These are phyloP conservation scores for Noctilio leporinus DNA, from an alignment of 2,113 vertebrate genomes.

Conservation along the genomic window DNA sequence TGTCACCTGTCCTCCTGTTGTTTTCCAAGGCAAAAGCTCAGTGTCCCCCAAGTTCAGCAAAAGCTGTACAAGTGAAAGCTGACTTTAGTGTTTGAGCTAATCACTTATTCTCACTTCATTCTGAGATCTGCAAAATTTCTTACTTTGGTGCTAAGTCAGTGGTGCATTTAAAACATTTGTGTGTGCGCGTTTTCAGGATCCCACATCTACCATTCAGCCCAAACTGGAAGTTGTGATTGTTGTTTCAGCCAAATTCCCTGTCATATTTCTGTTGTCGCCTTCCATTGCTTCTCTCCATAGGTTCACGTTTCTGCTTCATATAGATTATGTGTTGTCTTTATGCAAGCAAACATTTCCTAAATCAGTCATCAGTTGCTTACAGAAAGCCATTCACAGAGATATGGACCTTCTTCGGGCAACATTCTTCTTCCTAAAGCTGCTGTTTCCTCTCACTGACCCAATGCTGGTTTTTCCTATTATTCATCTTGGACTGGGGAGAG, in stretches of 20 bases:
- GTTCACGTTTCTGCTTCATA: neutral
- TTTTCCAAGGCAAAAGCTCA: neutral
- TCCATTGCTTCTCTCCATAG: neutral
- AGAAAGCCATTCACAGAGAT: neutral
- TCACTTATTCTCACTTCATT: neutral
- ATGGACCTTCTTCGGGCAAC: neutral
- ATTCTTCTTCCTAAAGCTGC: neutral
- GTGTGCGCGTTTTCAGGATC: neutral
- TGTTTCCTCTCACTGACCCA: neutral
- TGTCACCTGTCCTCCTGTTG: neutral
- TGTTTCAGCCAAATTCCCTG: neutral
- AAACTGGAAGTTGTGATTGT: neutral
- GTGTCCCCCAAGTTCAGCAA: neutral
- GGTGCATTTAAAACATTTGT: slow-evolving; percentile 28
- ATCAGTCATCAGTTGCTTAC: neutral
- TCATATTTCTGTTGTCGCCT: neutral
- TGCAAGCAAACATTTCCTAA: neutral
- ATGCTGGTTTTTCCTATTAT: neutral
- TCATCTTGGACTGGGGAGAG: neutral
- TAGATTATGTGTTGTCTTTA: neutral
- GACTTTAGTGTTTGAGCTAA: neutral
- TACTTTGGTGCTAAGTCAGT: neutral
- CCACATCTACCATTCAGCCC: neutral
- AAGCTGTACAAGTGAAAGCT: neutral
- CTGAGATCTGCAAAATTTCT: neutral